These are phyloP conservation scores for Autographa gamma DNA, from an alignment of 2,888 invertebrate species.

Conservation along the genomic window DNA sequence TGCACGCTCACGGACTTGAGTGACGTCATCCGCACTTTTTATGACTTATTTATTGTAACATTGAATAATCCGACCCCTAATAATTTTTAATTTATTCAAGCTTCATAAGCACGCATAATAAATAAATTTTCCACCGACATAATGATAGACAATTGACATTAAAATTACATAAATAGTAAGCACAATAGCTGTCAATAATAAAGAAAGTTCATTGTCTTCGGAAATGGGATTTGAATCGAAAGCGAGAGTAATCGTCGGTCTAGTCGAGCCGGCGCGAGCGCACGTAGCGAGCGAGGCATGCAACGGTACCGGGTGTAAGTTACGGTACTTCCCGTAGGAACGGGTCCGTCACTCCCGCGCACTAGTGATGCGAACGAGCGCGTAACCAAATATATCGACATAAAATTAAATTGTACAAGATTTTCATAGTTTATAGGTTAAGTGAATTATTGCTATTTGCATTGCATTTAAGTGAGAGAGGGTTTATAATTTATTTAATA, in stretches of 20 bases:
- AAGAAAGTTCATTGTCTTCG: constrained; percentile 76
- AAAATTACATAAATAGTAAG: constrained; percentile 46
- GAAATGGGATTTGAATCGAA: constrained; percentile 78
- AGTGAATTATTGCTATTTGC: neutral
- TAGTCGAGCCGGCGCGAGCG: constrained; percentile 63
- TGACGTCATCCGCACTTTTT: constrained; percentile 55
- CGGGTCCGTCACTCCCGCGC: constrained; percentile 54
- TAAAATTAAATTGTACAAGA: neutral
- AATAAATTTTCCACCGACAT: constrained; percentile 2
- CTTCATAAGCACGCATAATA: neutral
- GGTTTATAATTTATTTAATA: neutral
- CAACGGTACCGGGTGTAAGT: constrained; percentile 80
- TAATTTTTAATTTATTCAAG: constrained; percentile 17
- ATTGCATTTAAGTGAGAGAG: neutral
- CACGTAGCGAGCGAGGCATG: constrained; percentile 57
- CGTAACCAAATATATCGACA: constrained; percentile 25
- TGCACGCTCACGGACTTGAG: constrained; percentile 63
- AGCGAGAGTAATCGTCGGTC: constrained; percentile 80
- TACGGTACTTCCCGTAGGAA: constrained; percentile 80
- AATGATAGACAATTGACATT: constrained; percentile 38
- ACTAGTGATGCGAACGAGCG: constrained; percentile 51
- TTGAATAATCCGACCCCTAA: constrained; percentile 37
- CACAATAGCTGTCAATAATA: constrained; percentile 62
- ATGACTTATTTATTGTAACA: constrained; percentile 32
- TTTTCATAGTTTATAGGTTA: too few species aligned